phyloP scores from a whole-genome alignment of 1,140 invertebrate genomes.

The Ooceraea biroi region DNA sequence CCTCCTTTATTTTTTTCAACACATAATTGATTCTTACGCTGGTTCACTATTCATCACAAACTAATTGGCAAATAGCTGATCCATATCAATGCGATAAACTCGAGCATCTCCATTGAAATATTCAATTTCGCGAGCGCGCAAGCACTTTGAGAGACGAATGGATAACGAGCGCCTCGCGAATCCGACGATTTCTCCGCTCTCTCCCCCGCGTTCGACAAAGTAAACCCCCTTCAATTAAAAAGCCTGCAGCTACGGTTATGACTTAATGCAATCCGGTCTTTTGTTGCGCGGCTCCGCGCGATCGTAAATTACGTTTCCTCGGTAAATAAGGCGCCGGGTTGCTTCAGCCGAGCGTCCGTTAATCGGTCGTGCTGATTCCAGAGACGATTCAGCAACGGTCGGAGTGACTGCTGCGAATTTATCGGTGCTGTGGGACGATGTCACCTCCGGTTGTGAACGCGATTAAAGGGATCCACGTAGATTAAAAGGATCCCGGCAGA shows the following conservation, averaged over 20 bases:
- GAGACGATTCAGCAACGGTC: not conserved
- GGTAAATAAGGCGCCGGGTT: conserved; percentile 10
- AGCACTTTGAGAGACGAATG: conserved; percentile 28
- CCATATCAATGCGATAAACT: not conserved
- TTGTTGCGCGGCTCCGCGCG: conserved; percentile 25
- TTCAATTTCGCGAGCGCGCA: conserved; percentile 33
- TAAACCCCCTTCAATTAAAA: conserved; percentile 47
- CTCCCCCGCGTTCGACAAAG: conserved; percentile 23
- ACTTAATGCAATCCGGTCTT: conserved; percentile 44
- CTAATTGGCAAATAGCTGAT: conserved; percentile 13
- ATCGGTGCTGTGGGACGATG: conserved; percentile 14
- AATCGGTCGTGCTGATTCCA: conserved; percentile 47
- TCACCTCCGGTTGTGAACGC: conserved; percentile 13
- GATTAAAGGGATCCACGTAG: conserved; percentile 48
- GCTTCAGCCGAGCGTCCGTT: conserved; percentile 1
- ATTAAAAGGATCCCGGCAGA: too few species aligned
- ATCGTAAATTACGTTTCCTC: conserved; percentile 44
- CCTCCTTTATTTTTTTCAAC: too few species aligned
- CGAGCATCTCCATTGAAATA: conserved; percentile 14
- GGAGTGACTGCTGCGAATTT: conserved; percentile 39
- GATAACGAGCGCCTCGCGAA: conserved; percentile 8
- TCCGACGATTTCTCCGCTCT: not conserved
- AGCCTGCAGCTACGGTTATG: conserved; percentile 37
- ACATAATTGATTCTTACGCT: too few species aligned
- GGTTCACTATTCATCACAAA: not conserved